phyloP scores from a whole-genome alignment of 2,797 vertebrate genomes.

The Phylloscopus collybita region DNA sequence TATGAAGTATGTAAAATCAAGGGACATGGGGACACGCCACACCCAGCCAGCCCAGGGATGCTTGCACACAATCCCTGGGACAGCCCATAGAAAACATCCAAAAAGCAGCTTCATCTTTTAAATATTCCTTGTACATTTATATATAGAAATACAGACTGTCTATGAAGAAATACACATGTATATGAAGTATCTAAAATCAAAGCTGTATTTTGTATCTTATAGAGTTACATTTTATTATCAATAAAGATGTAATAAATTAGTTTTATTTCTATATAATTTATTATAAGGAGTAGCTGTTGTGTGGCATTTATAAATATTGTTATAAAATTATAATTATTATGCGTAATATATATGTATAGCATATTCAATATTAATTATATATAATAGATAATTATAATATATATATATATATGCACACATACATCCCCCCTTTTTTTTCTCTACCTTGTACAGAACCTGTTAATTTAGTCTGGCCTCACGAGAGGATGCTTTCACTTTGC shows the following conservation, averaged over 20 bases:
- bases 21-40: too few relatives aligned
- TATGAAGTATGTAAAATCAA: too few relatives aligned
- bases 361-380: not conserved
- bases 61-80: too few relatives aligned
- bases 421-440: rapidly evolving
- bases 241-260: not conserved
- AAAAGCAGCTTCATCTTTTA: not conserved
- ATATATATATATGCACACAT: not conserved
- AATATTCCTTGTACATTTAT: too few relatives aligned
- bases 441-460: not conserved
- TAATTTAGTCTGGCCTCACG: not conserved
- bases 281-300: too few relatives aligned
- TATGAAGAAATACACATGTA: too few relatives aligned
- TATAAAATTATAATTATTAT: not conserved
- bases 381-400: not conserved
- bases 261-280: rapidly evolving
- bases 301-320: not conserved
- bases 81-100: too few relatives aligned
- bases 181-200: not conserved
- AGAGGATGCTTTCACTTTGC: not conserved
- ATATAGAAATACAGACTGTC: not conserved
- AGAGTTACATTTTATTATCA: not conserved
- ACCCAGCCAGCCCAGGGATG: too few relatives aligned
- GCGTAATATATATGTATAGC: not conserved
- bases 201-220: too few relatives aligned